Base-by-base conservation (phyloP, 2,888 invertebrate genomes). In the Stictocephala bisonia region DNA sequence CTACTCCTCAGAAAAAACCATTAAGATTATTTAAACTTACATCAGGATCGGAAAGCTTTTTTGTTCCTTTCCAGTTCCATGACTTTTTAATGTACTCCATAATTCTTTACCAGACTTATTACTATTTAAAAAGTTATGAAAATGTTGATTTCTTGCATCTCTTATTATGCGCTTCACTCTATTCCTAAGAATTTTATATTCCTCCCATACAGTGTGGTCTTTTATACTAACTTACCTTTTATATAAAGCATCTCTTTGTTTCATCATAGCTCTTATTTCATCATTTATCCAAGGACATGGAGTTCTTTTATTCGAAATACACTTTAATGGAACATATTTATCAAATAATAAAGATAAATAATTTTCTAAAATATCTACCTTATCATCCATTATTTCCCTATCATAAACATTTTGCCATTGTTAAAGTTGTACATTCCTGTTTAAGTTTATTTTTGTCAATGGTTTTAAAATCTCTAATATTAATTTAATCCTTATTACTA, bases 271-370 rank as follows among this genome's bases (percentile, higher is more conserved):
- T n/a, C n/a, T n/a, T n/a, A n/a, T n/a, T n/a, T n/a, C 13, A 44
- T 50, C n/a, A n/a, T n/a, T n/a, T 15, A 50, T 50, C 50, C 50
- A 50, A n/a, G 50, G 50, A 50, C 50, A 50, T 15, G 50, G 50
- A 50, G 7, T 50, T 50, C 20, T 50, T 50, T 18, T 50, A 9
- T 50, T 50, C n/a, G 50, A 50, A 11, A 50, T 24, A n/a, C 11
- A 18, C 20, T n/a, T 3, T 50, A 22, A 9, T 50, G 50, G 4
- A 18, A 50, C 18, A 50, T 50, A 4, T 11, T 50, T 50, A 1
- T 50, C 4, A 2, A 22, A 50, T 50, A 15, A 50, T 3, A 18
- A 50, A 20, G 24, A 44, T 13, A 50, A 50, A 18, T 3, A 7
- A 22, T 50, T n/a, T 2, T 24, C 24, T 22, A 50, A n/a, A 15